Base-by-base conservation (phyloP, 2,888 invertebrate genomes). In the Eupithecia subfuscata region DNA sequence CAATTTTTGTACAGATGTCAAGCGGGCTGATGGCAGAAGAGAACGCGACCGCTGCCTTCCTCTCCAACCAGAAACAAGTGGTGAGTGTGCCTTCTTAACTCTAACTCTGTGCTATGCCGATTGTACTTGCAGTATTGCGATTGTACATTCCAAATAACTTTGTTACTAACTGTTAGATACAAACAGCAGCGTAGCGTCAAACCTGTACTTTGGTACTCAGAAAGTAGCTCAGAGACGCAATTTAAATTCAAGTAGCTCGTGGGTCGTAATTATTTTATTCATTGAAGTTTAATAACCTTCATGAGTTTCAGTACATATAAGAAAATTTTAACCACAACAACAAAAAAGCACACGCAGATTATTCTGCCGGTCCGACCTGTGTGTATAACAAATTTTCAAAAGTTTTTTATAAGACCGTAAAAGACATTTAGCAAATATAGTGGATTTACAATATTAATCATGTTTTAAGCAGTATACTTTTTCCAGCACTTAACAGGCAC, bases 401-500 rank as follows among this genome's bases (percentile, higher is more conserved):
- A 48, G 16, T 18, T 48, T 18, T 48, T 48, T 40, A 8, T 9
- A 9, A 1, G 40, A 40, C 40, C 40, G 34, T 40, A 40, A 11
- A 34, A 34, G 5, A 45, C 5, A 45, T 18, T 16, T 45, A 18
- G 16, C 18, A 18, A 52, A 9, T n/a, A 52, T n/a, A 22, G 11
- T 9, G 22, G 52, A 56, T 56, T 22, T 9, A 22, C n/a, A 18
- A 48, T 16, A 45, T 43, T 12, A 45, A 6, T 1, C 5, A 37
- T 37, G 37, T 37, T 30, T 30, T 2, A 37, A 37, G 37, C 0
- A 25, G 25, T 25, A 0, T 22, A 22, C 5, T 68, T 43, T 8
- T 71, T 68, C 12, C 69, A 78, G 79, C 65, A n/a, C 22, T 14
- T 79, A 22, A 34, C 22, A 3, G 80, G 85, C 4, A 83, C 86